These are phyloP conservation scores for Ichneumoninae sp. DNA, from an alignment of 2,888 invertebrate species.

Conservation along the genomic window DNA sequence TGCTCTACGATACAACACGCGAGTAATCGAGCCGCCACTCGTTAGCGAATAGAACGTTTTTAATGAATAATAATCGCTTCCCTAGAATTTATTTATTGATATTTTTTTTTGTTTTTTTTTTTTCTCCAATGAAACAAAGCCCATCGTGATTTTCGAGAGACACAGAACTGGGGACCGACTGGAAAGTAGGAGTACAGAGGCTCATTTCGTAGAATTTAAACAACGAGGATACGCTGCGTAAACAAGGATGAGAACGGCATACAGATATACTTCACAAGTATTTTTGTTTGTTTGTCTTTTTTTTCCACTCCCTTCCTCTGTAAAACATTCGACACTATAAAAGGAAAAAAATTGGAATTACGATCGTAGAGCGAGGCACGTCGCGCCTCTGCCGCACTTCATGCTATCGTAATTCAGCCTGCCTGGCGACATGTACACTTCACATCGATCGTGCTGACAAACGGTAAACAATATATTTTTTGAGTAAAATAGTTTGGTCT, in stretches of 20 bases:
- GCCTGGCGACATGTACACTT: too few species aligned
- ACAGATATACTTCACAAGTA: not conserved
- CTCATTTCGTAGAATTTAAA: slow-evolving; percentile 10
- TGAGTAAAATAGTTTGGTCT: too few species aligned
- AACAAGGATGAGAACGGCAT: slow-evolving; percentile 10
- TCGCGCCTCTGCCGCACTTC: too few species aligned
- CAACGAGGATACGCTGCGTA: slow-evolving; percentile 21
- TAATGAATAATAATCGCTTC: slow-evolving; percentile 39
- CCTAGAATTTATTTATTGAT: slow-evolving; percentile 30
- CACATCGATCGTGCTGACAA: too few species aligned
- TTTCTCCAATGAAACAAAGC: slow-evolving; percentile 40
- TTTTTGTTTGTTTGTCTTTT: not conserved
- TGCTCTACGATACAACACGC: not conserved
- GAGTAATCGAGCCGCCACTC: not conserved
- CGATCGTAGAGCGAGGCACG: too few species aligned
- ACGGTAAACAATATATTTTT: too few species aligned
- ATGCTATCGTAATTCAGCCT: too few species aligned
- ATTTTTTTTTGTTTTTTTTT: slow-evolving; percentile 41
- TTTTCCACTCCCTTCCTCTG: not conserved
- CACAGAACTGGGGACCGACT: slow-evolving; percentile 28
- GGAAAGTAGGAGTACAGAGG: slow-evolving; percentile 40
- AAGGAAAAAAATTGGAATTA: too few species aligned
- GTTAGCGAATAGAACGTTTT: not conserved
- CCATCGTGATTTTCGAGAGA: slow-evolving; percentile 10
- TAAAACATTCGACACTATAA: not conserved